These are phyloP conservation scores for Leptinotarsa texana DNA, from an alignment of 1,140 invertebrate species.

Conservation along the genomic window DNA sequence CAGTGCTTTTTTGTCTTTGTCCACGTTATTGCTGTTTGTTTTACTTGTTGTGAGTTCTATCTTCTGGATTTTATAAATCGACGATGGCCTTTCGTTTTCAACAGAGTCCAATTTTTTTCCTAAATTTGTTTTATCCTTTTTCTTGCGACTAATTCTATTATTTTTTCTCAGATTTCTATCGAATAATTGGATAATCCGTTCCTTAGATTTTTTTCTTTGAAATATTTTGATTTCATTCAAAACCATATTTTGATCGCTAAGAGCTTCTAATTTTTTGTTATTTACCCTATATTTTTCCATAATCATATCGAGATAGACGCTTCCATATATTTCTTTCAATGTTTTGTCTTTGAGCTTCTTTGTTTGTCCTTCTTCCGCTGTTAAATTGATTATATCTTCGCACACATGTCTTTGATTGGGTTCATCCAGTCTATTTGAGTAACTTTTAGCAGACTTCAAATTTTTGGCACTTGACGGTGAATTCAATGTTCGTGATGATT, in stretches of 20 bases:
- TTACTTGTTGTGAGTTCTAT: neutral
- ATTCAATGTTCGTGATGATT: neutral
- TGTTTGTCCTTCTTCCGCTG: neutral
- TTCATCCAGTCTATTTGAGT: neutral
- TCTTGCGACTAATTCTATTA: neutral
- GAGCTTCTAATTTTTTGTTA: neutral
- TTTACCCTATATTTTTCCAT: constrained; percentile 1
- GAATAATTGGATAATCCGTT: neutral
- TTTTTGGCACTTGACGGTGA: neutral
- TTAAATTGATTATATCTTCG: neutral
- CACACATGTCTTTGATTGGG: neutral
- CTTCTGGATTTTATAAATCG: neutral
- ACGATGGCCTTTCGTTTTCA: neutral
- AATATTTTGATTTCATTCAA: neutral
- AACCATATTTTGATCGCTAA: neutral
- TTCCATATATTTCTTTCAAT: neutral
- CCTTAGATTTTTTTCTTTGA: neutral
- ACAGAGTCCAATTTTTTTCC: neutral
- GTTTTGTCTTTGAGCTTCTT: neutral
- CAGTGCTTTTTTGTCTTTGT: neutral
- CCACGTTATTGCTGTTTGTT: neutral
- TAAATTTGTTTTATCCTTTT: neutral
- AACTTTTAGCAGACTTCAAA: neutral
- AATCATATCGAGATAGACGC: neutral
- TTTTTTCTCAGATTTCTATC: neutral